phyloP scores from a whole-genome alignment of 1,140 invertebrate species.

The Psilanteris sp. region DNA sequence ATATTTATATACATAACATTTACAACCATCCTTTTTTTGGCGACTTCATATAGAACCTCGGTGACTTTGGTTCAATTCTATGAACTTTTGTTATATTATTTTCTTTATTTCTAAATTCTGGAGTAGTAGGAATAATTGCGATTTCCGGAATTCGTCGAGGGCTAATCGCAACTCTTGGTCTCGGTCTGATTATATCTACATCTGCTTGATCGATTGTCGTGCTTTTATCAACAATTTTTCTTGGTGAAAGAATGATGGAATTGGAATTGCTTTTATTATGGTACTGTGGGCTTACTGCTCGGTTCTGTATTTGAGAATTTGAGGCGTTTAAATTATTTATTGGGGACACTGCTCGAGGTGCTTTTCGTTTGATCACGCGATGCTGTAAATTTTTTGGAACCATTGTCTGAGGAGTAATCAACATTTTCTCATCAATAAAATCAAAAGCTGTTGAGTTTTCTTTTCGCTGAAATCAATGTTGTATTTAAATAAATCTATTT shows the following conservation, averaged over 20 bases:
- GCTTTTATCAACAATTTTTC: conserved; percentile 23
- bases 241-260: conserved; percentile 14
- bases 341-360: conserved; percentile 20
- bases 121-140: conserved; percentile 41
- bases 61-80: conserved; percentile 55
- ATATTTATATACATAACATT: conserved; percentile 5
- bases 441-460: conserved; percentile 4
- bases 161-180: conserved; percentile 51
- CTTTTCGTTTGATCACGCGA: conserved; percentile 6
- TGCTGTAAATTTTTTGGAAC: conserved; percentile 9
- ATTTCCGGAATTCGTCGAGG: conserved; percentile 58
- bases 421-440: conserved; percentile 10
- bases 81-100: conserved; percentile 52
- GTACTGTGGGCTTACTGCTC: neutral
- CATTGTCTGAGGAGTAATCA: neutral
- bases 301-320: conserved; percentile 12
- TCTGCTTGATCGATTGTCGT: neutral
- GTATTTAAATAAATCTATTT: no score
- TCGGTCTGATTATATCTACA: conserved; percentile 39
- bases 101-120: conserved; percentile 23
- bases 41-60: conserved; percentile 41
- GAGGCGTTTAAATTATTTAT: conserved; percentile 4
- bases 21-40: conserved; percentile 43
- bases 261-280: neutral
- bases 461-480: neutral